These are phyloP conservation scores for Glaucidium brasilianum DNA, from an alignment of 2,113 vertebrate species.

Conservation along the genomic window DNA sequence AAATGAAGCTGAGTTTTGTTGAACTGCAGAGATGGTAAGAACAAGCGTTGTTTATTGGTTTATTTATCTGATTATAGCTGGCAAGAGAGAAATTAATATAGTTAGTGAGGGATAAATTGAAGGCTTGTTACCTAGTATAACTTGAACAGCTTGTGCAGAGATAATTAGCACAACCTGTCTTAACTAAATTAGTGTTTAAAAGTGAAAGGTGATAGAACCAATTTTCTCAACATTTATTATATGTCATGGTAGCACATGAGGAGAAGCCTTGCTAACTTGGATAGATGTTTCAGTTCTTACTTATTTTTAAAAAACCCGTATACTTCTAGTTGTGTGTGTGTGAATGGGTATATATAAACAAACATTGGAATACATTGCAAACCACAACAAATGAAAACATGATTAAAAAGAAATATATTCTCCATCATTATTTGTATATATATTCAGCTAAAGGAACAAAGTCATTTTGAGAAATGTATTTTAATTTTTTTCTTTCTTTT, in stretches of 20 bases:
- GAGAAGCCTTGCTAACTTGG: neutral
- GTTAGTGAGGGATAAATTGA: conserved; percentile 37
- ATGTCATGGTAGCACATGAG: neutral
- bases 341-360: neutral
- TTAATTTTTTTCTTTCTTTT: neutral
- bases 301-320: neutral
- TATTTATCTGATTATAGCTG: conserved; percentile 41
- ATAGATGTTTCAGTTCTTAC: neutral
- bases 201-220: neutral
- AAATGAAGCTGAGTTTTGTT: conserved; percentile 10
- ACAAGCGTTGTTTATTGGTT: conserved; percentile 25
- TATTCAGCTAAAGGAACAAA: neutral
- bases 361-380: neutral
- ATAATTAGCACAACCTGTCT: conserved; percentile 25
- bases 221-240: neutral
- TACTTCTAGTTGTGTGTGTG: neutral
- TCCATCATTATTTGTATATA: neutral
- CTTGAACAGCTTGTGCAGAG: conserved; percentile 2
- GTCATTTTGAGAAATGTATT: neutral
- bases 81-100: conserved; percentile 50
- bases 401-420: neutral
- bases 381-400: neutral
- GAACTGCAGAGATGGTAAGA: conserved; percentile 8
- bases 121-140: conserved; percentile 15
- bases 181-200: conserved; percentile 39